phyloP scores from a whole-genome alignment of 1,140 invertebrate genomes.

The Aphaenogaster floridana region DNA sequence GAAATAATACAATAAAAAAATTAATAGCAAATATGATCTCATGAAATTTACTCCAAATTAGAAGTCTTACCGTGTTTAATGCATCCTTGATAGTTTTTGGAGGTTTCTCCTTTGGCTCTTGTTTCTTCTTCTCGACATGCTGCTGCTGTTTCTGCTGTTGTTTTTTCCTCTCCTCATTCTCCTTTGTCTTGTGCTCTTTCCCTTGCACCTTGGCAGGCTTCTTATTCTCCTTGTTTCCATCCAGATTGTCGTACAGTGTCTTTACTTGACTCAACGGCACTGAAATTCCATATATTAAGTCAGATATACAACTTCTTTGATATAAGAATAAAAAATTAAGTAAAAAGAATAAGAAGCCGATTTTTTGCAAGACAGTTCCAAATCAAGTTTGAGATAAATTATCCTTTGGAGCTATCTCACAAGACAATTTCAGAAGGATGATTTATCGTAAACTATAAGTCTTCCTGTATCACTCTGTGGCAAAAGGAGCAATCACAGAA shows the following conservation, averaged over 20 bases:
- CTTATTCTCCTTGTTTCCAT: conserved; percentile 85
- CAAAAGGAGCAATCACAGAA: background rate
- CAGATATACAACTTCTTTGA: background rate
- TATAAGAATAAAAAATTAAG: background rate
- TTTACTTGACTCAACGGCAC: conserved; percentile 86
- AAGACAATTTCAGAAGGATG: background rate
- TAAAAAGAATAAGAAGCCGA: background rate
- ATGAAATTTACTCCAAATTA: conserved; percentile 37
- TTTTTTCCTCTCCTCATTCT: conserved; percentile 85
- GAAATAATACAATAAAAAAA: conserved; percentile 43
- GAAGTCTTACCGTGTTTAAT: conserved; percentile 87
- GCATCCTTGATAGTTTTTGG: conserved; percentile 91
- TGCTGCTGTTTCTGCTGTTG: conserved; percentile 78
- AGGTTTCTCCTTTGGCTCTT: conserved; percentile 86
- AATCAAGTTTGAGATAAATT: background rate
- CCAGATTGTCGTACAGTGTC: conserved; percentile 85
- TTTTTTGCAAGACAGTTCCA: background rate
- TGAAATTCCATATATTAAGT: conserved; percentile 66
- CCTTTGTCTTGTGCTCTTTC: conserved; percentile 85
- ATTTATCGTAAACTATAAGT: background rate
- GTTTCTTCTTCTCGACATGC: conserved; percentile 82
- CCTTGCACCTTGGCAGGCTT: conserved; percentile 83
- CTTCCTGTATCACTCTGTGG: background rate
- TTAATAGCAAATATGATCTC: background rate
- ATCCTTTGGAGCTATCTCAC: too few relatives aligned